A percentile compares a stretch with the other conserved stretches of the same genome.
These are phyloP conservation scores for Drosophila lacertosa DNA, from an alignment of 1,140 invertebrate species.

Conservation along the genomic window DNA sequence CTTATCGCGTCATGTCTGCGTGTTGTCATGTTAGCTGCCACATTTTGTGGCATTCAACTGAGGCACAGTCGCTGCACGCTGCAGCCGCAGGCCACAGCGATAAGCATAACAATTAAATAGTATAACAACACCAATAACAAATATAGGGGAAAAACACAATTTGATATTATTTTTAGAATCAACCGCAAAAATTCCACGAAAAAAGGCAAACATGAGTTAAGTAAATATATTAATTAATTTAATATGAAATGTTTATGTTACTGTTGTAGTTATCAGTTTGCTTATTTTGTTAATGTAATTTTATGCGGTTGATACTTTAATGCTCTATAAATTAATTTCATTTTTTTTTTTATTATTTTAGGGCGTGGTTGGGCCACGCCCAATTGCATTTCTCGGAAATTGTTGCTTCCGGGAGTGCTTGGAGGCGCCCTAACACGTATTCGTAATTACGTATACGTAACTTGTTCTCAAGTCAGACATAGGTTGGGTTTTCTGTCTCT, in stretches of 20 bases:
- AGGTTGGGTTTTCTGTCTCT: too few species aligned
- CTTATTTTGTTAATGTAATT: background rate
- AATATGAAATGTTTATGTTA: background rate
- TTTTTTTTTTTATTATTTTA: background rate
- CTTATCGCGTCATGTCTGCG: constrained; percentile 9
- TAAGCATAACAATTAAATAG: constrained; percentile 9
- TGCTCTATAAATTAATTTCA: background rate
- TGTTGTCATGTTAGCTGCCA: constrained; percentile 17
- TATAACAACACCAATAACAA: background rate
- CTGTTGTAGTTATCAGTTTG: background rate
- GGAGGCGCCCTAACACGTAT: too few species aligned
- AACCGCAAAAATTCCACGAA: constrained; percentile 9
- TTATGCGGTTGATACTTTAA: constrained; percentile 1
- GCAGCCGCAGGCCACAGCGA: constrained; percentile 4
- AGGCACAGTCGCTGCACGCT: background rate
- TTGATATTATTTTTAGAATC: constrained; percentile 3
- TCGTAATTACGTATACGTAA: too few species aligned
- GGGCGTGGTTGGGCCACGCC: constrained; percentile 5
- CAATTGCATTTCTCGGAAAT: background rate
- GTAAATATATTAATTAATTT: constrained; percentile 8
- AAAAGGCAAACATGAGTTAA: background rate
- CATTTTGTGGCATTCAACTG: constrained; percentile 9
- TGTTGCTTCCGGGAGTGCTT: background rate
- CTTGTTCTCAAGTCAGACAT: too few species aligned
- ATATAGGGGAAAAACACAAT: background rate